phyloP scores from a whole-genome alignment of 2,797 vertebrate species.

The Cyprinodon diabolis region DNA sequence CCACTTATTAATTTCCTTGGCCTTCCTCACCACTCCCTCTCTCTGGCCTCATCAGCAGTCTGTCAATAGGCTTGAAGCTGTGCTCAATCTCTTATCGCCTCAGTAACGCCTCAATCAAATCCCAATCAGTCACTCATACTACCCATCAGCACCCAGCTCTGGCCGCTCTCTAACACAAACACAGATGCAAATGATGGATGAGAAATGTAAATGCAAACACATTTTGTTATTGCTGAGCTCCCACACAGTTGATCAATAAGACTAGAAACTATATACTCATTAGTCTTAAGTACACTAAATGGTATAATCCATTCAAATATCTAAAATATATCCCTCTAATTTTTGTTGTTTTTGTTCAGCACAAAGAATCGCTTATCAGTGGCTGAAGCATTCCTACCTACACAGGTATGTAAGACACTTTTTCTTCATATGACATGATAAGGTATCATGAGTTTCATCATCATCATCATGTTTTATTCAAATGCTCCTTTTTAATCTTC shows the following conservation, averaged over 20 bases:
- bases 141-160: constrained; percentile 60
- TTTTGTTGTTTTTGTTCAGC: no score
- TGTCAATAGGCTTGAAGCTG: constrained; percentile 80
- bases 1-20: constrained; percentile 75
- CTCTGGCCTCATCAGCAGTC: constrained; percentile 80
- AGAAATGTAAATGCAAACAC: constrained; percentile 45
- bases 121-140: constrained; percentile 77
- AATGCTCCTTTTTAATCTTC: constrained; percentile 60
- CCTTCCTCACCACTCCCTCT: constrained; percentile 45
- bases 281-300: constrained; percentile 49
- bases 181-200: constrained; percentile 50
- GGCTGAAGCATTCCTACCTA: neutral
- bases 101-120: constrained; percentile 83
- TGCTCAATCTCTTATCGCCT: constrained; percentile 78
- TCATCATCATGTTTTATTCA: constrained; percentile 64
- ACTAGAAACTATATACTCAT: constrained; percentile 47
- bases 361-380: neutral
- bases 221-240: constrained; percentile 45
- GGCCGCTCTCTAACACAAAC: constrained; percentile 22
- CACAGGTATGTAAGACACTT: constrained; percentile 21
- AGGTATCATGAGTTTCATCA: constrained; percentile 34
- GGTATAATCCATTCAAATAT: no score
- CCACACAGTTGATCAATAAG: constrained; percentile 50
- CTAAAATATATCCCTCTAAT: no score
- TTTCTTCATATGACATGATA: constrained; percentile 43